A percentile compares a stretch with the other conserved stretches of the same genome.
phyloP scores from a whole-genome alignment of 2,888 invertebrate genomes.

The Lasioglossum leucozonium region DNA sequence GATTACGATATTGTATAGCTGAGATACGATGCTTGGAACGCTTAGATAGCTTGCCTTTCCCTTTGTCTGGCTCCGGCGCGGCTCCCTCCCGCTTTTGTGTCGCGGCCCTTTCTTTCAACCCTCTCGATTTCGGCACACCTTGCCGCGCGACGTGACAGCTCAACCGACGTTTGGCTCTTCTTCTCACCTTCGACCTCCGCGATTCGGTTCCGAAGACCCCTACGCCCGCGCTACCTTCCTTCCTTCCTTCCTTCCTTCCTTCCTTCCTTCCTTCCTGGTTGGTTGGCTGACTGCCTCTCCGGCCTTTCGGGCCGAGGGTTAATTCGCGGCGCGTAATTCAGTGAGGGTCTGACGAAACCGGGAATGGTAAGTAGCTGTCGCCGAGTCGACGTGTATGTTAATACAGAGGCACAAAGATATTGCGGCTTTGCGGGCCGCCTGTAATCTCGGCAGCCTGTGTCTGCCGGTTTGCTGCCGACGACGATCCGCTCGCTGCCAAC shows the following conservation, averaged over 20 bases:
- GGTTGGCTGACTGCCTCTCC: conserved; percentile 2
- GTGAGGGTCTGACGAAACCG: conserved; percentile 24
- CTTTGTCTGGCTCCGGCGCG: conserved; percentile 42
- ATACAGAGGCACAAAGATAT: conserved; percentile 33
- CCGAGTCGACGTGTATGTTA: conserved; percentile 36
- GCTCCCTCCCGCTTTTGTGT: background rate
- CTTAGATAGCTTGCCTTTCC: conserved; percentile 53
- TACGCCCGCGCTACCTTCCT: background rate
- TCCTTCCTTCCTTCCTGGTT: background rate
- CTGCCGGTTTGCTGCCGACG: background rate
- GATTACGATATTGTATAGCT: conserved; percentile 76
- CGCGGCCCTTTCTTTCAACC: conserved; percentile 11
- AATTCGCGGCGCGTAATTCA: conserved; percentile 44
- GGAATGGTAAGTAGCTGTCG: conserved; percentile 49
- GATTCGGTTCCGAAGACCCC: background rate
- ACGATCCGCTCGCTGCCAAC: background rate
- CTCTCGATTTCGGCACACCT: conserved; percentile 32
- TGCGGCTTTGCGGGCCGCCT: conserved; percentile 23
- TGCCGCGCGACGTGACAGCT: background rate
- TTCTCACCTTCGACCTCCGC: conserved; percentile 39
- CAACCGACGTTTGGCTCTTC: conserved; percentile 19
- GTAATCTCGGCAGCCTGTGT: conserved; percentile 1
- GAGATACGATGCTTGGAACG: conserved; percentile 69
- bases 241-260: conserved; percentile 3
- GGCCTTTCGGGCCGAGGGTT: conserved; percentile 27